A percentile compares a stretch with the other conserved stretches of the same genome.
Evolutionary conservation across 2,797 vertebrate genomes (phyloP).

Genomic region (Prunella strophiata): DNA sequence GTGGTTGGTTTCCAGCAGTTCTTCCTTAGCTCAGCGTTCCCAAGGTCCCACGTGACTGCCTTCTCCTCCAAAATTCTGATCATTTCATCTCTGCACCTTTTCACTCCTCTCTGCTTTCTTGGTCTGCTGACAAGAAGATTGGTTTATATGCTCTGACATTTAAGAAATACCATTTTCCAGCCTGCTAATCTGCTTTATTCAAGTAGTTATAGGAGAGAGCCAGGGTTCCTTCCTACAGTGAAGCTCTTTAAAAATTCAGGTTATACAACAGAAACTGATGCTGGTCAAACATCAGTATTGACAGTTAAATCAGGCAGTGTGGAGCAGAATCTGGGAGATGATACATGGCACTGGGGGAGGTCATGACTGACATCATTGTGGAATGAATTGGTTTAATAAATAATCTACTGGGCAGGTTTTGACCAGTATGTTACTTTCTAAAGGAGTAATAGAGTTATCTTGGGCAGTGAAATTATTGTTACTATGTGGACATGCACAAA

Average conservation of each 20-base stretch:
- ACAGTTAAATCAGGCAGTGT: not conserved
- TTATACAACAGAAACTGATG: not conserved
- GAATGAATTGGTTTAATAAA: not conserved
- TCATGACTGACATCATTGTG: fast-evolving
- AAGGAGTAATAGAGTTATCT: not conserved
- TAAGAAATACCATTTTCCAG: slow-evolving; percentile 62
- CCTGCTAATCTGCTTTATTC: slow-evolving; percentile 42
- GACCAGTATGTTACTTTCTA: not conserved
- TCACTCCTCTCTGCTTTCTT: slow-evolving; percentile 14
- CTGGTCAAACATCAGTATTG: not conserved
- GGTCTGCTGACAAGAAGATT: slow-evolving; percentile 39
- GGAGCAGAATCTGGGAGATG: not conserved
- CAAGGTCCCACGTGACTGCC: not conserved
- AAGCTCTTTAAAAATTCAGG: not conserved
- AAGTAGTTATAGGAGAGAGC: not conserved
- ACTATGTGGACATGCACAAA: not conserved
- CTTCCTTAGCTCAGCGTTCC: not conserved
- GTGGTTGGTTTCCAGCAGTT: not conserved
- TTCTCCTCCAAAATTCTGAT: not conserved
- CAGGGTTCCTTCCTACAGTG: not conserved
- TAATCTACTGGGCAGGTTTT: not conserved
- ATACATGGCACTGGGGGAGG: not conserved
- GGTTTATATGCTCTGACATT: slow-evolving; percentile 57
- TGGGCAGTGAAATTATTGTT: not conserved
- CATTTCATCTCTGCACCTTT: slow-evolving; percentile 1